Percentiles rank a stretch among this genome's conserved stretches.
phyloP scores from a whole-genome alignment of 2,113 vertebrate genomes.

The Oncorhynchus nerka region DNA sequence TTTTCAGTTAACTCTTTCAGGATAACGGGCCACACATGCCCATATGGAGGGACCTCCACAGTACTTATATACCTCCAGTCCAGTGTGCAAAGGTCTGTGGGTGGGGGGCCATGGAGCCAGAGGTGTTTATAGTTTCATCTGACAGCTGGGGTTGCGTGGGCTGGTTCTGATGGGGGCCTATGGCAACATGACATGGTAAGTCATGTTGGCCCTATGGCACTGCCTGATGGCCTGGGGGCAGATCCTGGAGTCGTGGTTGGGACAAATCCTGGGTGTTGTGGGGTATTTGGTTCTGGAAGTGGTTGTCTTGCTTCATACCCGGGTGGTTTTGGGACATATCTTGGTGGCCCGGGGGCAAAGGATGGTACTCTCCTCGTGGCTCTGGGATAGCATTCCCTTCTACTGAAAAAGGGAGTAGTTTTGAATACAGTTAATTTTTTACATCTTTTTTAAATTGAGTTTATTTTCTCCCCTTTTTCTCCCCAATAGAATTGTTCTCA shows the following conservation, averaged over 20 bases:
- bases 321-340: conserved; percentile 29
- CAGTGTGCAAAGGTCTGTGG: conserved; percentile 37
- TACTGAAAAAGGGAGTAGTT: conserved; percentile 36
- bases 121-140: conserved; percentile 20
- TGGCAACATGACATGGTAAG: too few relatives aligned
- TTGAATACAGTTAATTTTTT: not conserved
- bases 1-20: too few relatives aligned
- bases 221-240: conserved; percentile 60
- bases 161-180: not conserved
- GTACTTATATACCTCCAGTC: too few relatives aligned
- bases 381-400: conserved; percentile 66
- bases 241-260: conserved; percentile 55
- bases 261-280: conserved; percentile 32
- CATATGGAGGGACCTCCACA: conserved; percentile 4
- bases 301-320: conserved; percentile 22
- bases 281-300: conserved; percentile 27
- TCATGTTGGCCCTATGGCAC: conserved; percentile 44
- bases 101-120: conserved; percentile 26
- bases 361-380: conserved; percentile 25
- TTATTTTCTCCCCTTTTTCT: too few relatives aligned
- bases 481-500: too few relatives aligned
- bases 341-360: conserved; percentile 44
- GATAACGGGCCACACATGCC: not conserved
- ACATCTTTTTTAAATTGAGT: too few relatives aligned
- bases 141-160: not conserved